Conservation (phyloP, 2,888 invertebrate genomes). For the Acanthosepion lycidas region DNA sequence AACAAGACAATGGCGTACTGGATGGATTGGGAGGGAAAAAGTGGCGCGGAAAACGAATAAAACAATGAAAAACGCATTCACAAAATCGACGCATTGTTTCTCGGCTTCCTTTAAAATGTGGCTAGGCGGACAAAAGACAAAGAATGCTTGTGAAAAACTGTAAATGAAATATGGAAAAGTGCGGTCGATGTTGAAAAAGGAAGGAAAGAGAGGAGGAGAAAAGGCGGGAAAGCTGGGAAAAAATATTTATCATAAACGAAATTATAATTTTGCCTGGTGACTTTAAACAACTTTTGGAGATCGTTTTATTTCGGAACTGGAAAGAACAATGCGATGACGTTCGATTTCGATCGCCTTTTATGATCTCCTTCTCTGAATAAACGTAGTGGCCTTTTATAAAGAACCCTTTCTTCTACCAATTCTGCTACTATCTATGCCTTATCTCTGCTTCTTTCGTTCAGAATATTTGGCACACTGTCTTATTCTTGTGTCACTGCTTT, state of each 20-base stretch:
- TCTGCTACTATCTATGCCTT: not conserved
- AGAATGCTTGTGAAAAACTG: not conserved
- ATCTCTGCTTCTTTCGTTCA: not conserved
- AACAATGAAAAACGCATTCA: not conserved
- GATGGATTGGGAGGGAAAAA: not conserved
- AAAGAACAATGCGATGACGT: not conserved
- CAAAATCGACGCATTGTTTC: not conserved
- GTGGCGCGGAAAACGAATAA: not conserved
- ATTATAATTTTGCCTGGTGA: not conserved
- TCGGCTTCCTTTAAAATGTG: not conserved
- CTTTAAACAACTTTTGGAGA: not conserved
- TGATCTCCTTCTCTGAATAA: not conserved
- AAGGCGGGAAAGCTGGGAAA: not conserved
- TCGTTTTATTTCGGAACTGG: not conserved
- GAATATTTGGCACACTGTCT: too few relatives aligned
- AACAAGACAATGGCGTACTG: not conserved
- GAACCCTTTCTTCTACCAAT: not conserved
- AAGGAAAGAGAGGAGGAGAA: too few relatives aligned
- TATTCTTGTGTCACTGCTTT: too few relatives aligned
- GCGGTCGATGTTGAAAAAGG: too few relatives aligned
- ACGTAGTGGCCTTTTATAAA: not conserved
- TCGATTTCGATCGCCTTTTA: not conserved
- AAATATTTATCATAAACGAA: not conserved
- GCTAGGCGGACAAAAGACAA: not conserved
- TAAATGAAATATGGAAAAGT: not conserved